Evolutionary conservation across 2,113 vertebrate species (phyloP), one percentile per base, ranked within the genome.

Genomic region (Centrocercus urophasianus): DNA sequence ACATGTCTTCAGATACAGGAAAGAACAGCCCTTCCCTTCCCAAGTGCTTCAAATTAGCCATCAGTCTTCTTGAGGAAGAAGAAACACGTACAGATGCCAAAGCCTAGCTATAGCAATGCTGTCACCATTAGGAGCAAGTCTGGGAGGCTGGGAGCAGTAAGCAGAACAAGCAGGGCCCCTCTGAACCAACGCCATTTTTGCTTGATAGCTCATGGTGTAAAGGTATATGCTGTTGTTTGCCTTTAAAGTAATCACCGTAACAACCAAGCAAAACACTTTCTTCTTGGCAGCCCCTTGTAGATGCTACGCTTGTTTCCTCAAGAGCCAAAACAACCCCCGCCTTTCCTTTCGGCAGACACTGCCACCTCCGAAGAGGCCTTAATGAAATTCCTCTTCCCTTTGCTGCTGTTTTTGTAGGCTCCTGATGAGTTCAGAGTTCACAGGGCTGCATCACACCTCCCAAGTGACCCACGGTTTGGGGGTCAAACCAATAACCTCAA

Each of bases 401-500:
- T 67, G 27, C 65, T 8, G 1, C 70, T 97, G 93, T 97, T 97
- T 96, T 95, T 94, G 70, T 97, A 95, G 91, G 79, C 93, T 96
- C 64, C 95, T 75, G 93, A 86, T 67, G 78, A 95, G 95, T 96
- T 94, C 96, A 96, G 93, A 96, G 97, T 97, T 97, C 97, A 96
- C 79, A 91, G 91, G 75, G 78, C 75, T 36, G 22, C 80, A 95
- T 97, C 97, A 93, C 95, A 96, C 96, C 95, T 97, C 82, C 88
- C 67, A 95, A 83, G 60, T 95, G 97, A 97, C 94, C 97, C 93
- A 88, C 0, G 1, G 56, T 89, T 92, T 96, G 93, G 64, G 91
- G 95, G 95, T 96, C 94, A 97, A 94, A 89, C 59, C 88, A 97
- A 95, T 96, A 96, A 95, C 87, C 90, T 96, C 95, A 95, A 96